Evolutionary conservation across 1,140 invertebrate species (phyloP), one percentile per base, ranked within the genome.

Genomic region (Drosophila elegans): DNA sequence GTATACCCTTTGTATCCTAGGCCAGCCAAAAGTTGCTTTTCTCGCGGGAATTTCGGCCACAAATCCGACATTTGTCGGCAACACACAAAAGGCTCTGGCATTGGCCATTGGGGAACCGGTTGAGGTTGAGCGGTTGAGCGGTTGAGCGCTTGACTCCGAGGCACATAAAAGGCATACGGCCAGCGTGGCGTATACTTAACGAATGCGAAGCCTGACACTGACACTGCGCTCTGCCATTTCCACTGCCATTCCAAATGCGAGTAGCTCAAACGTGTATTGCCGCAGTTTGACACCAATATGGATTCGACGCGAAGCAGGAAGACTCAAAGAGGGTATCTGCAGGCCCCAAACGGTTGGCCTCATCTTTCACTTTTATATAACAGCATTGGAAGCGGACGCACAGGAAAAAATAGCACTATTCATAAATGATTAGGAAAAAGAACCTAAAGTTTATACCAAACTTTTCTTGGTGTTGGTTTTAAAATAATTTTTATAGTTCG

Each of bases 141-240:
- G 29, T 32, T 32, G 29, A 64, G 42, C 41, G 29, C 13, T 13
- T 13, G 41, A 61, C 36, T 66, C 62, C 61, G 44, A 54, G 66
- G 82, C 82, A 74, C 82, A 86, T 86, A 80, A 86, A 86, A 86
- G 83, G 78, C 82, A 80, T 62, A 76, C 68, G 60, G 66, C 52
- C 46, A 62, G 63, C 80, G 64, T 76, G 83, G 83, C 83, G 83
- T 89, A 89, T 88, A 88, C 83, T 88, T 88, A 88, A 88, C 84
- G 67, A 88, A 85, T 74, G 75, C 74, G 34, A 36, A 62, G 77
- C 66, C 80, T 85, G 81, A 85, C 81, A 85, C 81, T 77, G 80
- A 67, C 80, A 61, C 59, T 81, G 79, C 61, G 44, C 45, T 49
- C 32, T 52, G 42, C 48, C 44, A 66, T 36, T 51, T 10, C 48